A percentile compares a stretch with the other conserved stretches of the same genome.
Conservation (phyloP, 2,888 invertebrate species). For the Prosopocoilus inquinatus region DNA sequence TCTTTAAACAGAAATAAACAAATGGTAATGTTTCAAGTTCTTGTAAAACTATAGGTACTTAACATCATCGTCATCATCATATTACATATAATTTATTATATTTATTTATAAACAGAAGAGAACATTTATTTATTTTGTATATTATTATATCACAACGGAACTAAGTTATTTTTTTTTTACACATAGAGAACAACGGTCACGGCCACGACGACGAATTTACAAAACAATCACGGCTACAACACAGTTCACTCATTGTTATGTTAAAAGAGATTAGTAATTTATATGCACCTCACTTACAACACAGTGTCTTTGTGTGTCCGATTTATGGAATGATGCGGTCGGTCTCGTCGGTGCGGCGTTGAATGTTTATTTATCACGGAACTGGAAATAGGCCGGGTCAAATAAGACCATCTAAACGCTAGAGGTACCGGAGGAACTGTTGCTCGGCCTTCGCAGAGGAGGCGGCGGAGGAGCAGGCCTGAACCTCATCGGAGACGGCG, state of each 20-base stretch:
- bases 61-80: too few species aligned
- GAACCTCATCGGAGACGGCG: conserved; percentile 43
- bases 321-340: conserved; percentile 19
- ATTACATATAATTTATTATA: too few species aligned
- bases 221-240: conserved; percentile 17
- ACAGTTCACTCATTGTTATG: conserved; percentile 18
- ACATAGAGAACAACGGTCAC: conserved; percentile 5
- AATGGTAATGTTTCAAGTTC: background rate
- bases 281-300: conserved; percentile 17
- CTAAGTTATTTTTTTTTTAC: conserved; percentile 12
- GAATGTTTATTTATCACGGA: conserved; percentile 19
- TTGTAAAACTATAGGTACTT: too few species aligned
- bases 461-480: conserved; percentile 51
- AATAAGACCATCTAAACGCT: conserved; percentile 34
- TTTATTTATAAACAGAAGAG: background rate
- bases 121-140: too few species aligned
- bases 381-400: conserved; percentile 13
- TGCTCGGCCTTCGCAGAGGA: conserved; percentile 47
- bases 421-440: conserved; percentile 39
- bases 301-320: conserved; percentile 15
- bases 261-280: conserved; percentile 10
- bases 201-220: conserved; percentile 8
- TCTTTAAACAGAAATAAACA: too few species aligned
- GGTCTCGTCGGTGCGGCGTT: conserved; percentile 17
- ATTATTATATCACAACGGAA: conserved; percentile 13